Percentiles rank a stretch among this genome's conserved stretches.
Evolutionary conservation across 35 echinoderm and acorn worm species (phyloP).

Genomic region (Strongylocentrotus purpuratus): DNA sequence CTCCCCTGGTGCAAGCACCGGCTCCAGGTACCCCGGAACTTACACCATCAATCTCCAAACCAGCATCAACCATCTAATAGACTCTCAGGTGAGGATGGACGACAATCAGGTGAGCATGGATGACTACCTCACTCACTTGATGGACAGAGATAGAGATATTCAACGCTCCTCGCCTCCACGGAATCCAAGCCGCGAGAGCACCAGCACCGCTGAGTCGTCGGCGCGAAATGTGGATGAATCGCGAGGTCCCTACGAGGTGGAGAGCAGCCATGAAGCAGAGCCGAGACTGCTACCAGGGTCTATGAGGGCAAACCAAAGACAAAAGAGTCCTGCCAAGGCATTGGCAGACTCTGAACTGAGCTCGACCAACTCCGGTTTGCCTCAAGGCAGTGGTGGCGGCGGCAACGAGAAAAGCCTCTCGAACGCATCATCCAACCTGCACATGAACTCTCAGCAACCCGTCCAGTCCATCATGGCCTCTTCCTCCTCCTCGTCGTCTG

Average conservation of each 20-base stretch:
- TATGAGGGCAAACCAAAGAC: conserved; percentile 20
- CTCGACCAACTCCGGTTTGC: conserved; percentile 47
- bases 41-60: conserved; percentile 53
- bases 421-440: not conserved
- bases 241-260: conserved; percentile 26
- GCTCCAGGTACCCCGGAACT: conserved; percentile 24
- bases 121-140: conserved; percentile 65
- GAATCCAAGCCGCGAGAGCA: conserved; percentile 63
- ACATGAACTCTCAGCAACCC: conserved; percentile 53
- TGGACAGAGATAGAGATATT: conserved; percentile 58
- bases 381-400: conserved; percentile 24
- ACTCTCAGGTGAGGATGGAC: conserved; percentile 56
- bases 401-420: not conserved
- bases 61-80: conserved; percentile 62
- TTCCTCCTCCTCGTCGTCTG: conserved; percentile 15
- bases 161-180: conserved; percentile 58
- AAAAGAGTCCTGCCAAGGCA: conserved; percentile 26
- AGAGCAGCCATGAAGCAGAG: conserved; percentile 57
- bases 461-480: conserved; percentile 62
- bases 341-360: conserved; percentile 46
- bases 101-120: conserved; percentile 53
- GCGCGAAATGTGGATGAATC: conserved; percentile 58
- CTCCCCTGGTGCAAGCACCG: conserved; percentile 36
- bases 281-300: conserved; percentile 4
- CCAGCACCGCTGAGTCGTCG: conserved; percentile 59